Conservation (phyloP, 2,888 invertebrate species). For the Sesia bembeciformis region DNA sequence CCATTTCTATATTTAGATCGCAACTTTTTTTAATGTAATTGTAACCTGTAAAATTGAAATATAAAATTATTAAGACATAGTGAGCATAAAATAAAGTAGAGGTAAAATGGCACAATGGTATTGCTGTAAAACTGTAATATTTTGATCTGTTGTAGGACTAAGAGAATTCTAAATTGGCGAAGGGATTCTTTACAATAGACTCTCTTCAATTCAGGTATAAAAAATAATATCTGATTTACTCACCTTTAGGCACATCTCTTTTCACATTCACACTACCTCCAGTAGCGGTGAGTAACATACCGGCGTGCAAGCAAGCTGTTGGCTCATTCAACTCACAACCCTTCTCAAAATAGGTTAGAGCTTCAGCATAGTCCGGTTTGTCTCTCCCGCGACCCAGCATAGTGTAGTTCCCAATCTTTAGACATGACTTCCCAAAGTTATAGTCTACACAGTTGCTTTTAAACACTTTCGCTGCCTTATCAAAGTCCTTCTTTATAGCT, state of each 20-base stretch:
- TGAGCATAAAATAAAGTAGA: too few relatives aligned
- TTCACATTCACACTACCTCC: slow-evolving; percentile 68
- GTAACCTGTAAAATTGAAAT: slow-evolving; percentile 49
- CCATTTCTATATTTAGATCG: slow-evolving; percentile 75
- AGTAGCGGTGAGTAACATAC: slow-evolving; percentile 78
- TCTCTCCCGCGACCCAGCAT: slow-evolving; percentile 75
- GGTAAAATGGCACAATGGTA: too few relatives aligned
- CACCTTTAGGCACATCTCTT: slow-evolving; percentile 76
- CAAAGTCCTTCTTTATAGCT: slow-evolving; percentile 85
- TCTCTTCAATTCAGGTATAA: background rate
- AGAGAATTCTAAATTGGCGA: too few relatives aligned
- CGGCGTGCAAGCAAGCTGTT: slow-evolving; percentile 84
- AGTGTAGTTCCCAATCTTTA: slow-evolving; percentile 86
- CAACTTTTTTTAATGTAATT: slow-evolving; percentile 76
- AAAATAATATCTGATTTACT: slow-evolving; percentile 4
- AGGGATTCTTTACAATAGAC: too few relatives aligned
- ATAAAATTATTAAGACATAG: background rate
- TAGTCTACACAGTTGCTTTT: slow-evolving; percentile 91
- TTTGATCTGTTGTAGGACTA: too few relatives aligned
- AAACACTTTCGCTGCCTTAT: slow-evolving; percentile 86
- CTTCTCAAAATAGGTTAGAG: slow-evolving; percentile 82
- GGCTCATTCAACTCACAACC: slow-evolving; percentile 84
- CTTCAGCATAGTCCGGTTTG: slow-evolving; percentile 75
- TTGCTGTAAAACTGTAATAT: too few relatives aligned
- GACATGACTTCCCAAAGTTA: slow-evolving; percentile 89